These are phyloP conservation scores for Anoplopoma fimbria DNA, from an alignment of 2,113 vertebrate species.

Conservation along the genomic window DNA sequence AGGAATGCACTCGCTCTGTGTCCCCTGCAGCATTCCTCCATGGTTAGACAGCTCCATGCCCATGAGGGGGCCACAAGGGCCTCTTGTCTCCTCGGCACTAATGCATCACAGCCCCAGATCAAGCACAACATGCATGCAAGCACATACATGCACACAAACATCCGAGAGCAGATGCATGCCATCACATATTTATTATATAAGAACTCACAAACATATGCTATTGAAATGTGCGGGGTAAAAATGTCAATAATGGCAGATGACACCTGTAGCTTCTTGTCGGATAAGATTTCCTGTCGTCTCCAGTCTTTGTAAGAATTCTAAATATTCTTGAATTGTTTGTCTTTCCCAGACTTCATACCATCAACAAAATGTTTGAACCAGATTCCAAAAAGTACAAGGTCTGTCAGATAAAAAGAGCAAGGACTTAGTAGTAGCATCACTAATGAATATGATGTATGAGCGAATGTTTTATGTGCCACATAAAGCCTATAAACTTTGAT, in stretches of 20 bases:
- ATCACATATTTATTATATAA: constrained; percentile 36
- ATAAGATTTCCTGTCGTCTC: background rate
- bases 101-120: constrained; percentile 74
- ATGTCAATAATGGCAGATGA: background rate
- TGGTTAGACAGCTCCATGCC: constrained; percentile 71
- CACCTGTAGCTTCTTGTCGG: constrained; percentile 41
- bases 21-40: constrained; percentile 72
- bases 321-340: background rate
- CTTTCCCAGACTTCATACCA: background rate
- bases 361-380: background rate
- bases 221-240: constrained; percentile 1
- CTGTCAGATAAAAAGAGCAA: constrained; percentile 10
- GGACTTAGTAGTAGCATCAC: constrained; percentile 7
- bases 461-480: constrained; percentile 19
- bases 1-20: constrained; percentile 65
- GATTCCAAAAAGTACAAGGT: background rate
- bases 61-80: constrained; percentile 72
- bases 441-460: constrained; percentile 15
- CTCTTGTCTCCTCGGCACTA: constrained; percentile 73
- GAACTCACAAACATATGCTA: background rate
- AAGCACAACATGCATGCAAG: constrained; percentile 56
- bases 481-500: constrained; percentile 12
- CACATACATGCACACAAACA: constrained; percentile 53
- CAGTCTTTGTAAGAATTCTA: background rate
- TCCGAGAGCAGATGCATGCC: constrained; percentile 52